phyloP scores from a whole-genome alignment of 2,888 invertebrate genomes.

The Meandrusa payeni region DNA sequence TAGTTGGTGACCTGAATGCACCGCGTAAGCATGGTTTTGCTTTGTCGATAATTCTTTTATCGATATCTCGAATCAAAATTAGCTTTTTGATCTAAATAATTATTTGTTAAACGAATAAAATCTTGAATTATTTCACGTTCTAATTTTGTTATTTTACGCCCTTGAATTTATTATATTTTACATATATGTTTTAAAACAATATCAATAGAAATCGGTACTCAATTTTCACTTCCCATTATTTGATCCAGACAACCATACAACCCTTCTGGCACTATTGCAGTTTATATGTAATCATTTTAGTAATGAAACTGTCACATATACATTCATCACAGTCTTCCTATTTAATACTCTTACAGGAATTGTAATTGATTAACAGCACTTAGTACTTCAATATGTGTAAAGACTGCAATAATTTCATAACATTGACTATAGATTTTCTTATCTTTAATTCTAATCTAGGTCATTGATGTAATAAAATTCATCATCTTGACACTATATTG shows the following conservation, averaged over 20 bases:
- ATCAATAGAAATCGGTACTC: slow-evolving; percentile 2
- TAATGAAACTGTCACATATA: slow-evolving; percentile 37
- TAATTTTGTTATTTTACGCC: no score
- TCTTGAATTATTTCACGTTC: no score
- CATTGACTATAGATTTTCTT: no score
- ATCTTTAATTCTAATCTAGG: no score
- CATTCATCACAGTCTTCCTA: slow-evolving; percentile 49
- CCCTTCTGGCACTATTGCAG: slow-evolving; percentile 41
- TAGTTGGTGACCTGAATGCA: slow-evolving; percentile 27
- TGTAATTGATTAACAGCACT: no score
- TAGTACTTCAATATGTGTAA: no score
- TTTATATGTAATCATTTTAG: slow-evolving; percentile 33
- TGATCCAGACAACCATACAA: not conserved
- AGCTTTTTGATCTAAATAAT: slow-evolving; percentile 42
- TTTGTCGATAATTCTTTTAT: slow-evolving; percentile 30
- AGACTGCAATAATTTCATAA: no score
- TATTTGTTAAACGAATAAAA: no score
- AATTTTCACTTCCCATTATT: not conserved
- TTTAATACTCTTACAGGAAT: slow-evolving; percentile 4
- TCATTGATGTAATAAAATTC: no score
- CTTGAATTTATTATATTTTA: no score
- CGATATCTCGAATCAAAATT: slow-evolving; percentile 39
- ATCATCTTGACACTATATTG: no score
- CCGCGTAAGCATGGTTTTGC: slow-evolving; percentile 30
- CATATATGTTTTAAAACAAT: no score